Percentiles rank a stretch among this genome's conserved stretches.
Conservation (phyloP, 2,888 invertebrate genomes). For the Xylophagus ater region DNA sequence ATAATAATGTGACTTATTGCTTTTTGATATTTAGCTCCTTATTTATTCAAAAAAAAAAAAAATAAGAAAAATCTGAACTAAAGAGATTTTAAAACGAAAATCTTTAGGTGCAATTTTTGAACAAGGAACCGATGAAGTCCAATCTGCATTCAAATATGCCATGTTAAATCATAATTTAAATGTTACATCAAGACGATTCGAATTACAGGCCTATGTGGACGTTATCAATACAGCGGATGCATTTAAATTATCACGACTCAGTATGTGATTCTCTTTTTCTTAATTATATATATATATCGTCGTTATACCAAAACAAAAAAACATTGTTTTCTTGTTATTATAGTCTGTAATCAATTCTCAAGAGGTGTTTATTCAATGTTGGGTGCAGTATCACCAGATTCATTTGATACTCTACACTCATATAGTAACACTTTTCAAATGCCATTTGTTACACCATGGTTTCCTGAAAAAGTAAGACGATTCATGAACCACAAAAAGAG, state of each 20-base stretch:
- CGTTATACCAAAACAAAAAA: not conserved
- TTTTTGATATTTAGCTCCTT: too few relatives aligned
- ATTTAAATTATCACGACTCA: slow-evolving; percentile 79
- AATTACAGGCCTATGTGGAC: slow-evolving; percentile 79
- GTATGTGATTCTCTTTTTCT: slow-evolving; percentile 49
- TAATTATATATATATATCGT: slow-evolving; percentile 2
- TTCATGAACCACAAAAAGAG: not conserved
- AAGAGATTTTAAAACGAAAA: too few relatives aligned
- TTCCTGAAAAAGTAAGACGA: slow-evolving; percentile 87
- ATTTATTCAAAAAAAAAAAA: too few relatives aligned
- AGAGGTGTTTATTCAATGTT: slow-evolving; percentile 83
- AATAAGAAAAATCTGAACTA: too few relatives aligned
- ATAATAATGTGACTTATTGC: too few relatives aligned
- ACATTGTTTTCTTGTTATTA: slow-evolving; percentile 30
- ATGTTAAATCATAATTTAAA: slow-evolving; percentile 79
- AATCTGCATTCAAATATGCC: slow-evolving; percentile 85
- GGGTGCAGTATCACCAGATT: slow-evolving; percentile 83
- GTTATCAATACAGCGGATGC: slow-evolving; percentile 89
- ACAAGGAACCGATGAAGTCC: slow-evolving; percentile 83
- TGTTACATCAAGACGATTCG: slow-evolving; percentile 64
- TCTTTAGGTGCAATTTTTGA: slow-evolving; percentile 81
- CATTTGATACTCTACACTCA: slow-evolving; percentile 88
- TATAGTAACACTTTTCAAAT: slow-evolving; percentile 92
- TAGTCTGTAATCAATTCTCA: slow-evolving; percentile 85
- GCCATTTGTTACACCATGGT: slow-evolving; percentile 91